Evolutionary conservation across 1,140 invertebrate species (phyloP).

Genomic region (Melipona quadrifasciata): DNA sequence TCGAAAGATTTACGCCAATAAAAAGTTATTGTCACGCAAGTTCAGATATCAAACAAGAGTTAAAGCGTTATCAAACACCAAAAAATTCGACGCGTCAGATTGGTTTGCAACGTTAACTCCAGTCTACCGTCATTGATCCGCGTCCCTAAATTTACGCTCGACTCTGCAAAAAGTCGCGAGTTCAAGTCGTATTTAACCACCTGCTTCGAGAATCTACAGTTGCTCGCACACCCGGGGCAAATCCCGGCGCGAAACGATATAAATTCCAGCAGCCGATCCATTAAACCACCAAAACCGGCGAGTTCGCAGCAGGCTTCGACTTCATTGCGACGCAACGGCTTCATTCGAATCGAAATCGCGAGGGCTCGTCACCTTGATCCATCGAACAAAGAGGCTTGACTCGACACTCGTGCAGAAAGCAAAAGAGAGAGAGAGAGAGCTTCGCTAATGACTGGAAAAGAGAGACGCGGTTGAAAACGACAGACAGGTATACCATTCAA

Average conservation of each 20-base stretch:
- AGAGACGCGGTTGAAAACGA: slow-evolving; percentile 54
- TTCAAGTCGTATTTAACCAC: not conserved
- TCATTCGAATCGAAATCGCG: not conserved
- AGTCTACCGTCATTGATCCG: not conserved
- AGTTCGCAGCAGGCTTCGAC: slow-evolving; percentile 5
- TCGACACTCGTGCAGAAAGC: slow-evolving; percentile 11
- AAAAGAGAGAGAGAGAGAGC: not conserved
- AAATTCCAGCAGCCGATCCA: not conserved
- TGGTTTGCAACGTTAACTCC: not conserved
- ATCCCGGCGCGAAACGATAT: not conserved
- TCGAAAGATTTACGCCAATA: not conserved
- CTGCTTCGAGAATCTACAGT: not conserved
- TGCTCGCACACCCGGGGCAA: not conserved
- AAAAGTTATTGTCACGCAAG: no score
- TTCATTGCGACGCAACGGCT: not conserved
- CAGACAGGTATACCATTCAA: slow-evolving; percentile 62
- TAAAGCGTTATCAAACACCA: not conserved
- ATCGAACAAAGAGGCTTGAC: slow-evolving; percentile 51
- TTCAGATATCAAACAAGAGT: no score
- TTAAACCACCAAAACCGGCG: not conserved
- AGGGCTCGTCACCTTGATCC: slow-evolving; percentile 35
- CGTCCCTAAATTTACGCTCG: not conserved
- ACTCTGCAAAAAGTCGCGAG: not conserved
- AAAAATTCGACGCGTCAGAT: not conserved
- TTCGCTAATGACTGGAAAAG: slow-evolving; percentile 62